phyloP scores from a whole-genome alignment of 2,113 vertebrate species.

The Dromas ardeola region DNA sequence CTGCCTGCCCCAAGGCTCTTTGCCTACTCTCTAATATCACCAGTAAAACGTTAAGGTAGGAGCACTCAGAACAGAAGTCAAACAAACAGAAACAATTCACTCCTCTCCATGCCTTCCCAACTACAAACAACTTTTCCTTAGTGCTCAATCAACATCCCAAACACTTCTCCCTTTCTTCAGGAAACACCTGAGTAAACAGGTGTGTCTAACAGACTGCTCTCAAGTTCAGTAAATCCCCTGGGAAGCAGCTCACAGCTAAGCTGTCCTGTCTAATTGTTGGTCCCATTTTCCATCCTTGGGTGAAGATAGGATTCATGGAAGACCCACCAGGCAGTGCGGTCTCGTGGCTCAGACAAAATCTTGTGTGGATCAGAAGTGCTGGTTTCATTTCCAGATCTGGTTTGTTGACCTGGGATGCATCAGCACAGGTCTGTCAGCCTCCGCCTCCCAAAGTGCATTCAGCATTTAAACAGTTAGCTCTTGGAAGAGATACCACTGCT shows the following conservation, averaged over 20 bases:
- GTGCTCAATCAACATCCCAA: neutral
- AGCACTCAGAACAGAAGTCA: neutral
- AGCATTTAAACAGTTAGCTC: neutral
- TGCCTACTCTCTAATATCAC: neutral
- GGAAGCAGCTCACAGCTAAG: neutral
- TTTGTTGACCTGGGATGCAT: neutral
- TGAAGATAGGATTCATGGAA: neutral
- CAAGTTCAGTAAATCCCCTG: neutral
- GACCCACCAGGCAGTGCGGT: neutral
- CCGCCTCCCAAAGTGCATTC: neutral
- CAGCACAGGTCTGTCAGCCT: neutral
- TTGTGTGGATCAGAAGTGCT: neutral
- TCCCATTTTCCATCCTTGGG: neutral
- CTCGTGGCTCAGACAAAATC: neutral
- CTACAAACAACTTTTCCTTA: neutral
- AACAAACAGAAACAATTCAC: neutral
- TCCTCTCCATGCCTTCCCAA: neutral
- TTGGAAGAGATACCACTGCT: neutral
- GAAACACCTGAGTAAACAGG: slow-evolving; percentile 9
- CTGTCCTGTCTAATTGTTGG: neutral
- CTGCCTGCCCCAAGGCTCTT: neutral
- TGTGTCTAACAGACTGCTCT: neutral
- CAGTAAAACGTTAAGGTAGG: neutral
- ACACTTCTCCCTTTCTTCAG: neutral
- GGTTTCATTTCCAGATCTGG: neutral